These are phyloP conservation scores for Neoarius graeffei DNA, from an alignment of 2,113 vertebrate genomes.

Conservation along the genomic window DNA sequence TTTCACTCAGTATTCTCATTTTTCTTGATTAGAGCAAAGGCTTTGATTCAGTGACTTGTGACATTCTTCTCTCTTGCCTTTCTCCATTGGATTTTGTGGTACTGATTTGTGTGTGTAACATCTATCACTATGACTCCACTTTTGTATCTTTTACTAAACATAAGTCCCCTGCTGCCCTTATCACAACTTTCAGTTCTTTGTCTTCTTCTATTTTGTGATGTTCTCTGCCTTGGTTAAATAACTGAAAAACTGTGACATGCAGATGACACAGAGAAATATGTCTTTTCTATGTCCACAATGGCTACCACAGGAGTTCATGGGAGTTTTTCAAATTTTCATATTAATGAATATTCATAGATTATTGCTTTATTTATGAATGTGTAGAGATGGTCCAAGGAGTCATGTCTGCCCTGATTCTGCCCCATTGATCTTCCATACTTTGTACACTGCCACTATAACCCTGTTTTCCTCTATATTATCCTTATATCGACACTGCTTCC, in stretches of 20 bases:
- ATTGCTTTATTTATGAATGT: neutral
- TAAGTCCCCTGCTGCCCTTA: neutral
- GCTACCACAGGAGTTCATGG: neutral
- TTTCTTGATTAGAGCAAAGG: neutral
- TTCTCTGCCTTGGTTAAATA: neutral
- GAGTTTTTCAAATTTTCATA: neutral
- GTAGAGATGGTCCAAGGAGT: neutral
- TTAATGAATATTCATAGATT: neutral
- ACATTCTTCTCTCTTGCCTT: neutral
- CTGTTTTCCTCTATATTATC: neutral
- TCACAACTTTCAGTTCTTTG: neutral
- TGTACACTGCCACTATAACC: neutral
- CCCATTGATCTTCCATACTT: neutral
- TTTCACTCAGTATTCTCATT: neutral
- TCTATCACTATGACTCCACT: neutral
- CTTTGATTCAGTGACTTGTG: too few relatives aligned
- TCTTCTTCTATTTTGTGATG: neutral
- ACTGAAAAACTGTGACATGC: neutral
- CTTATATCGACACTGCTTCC: neutral
- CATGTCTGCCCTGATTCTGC: neutral
- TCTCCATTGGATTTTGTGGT: neutral
- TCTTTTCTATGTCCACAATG: neutral
- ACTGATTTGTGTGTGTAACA: neutral
- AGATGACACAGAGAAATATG: neutral
- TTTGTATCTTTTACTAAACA: neutral